Evolutionary conservation across 2,113 vertebrate genomes (phyloP).

Genomic region (Psephotus haematonotus): DNA sequence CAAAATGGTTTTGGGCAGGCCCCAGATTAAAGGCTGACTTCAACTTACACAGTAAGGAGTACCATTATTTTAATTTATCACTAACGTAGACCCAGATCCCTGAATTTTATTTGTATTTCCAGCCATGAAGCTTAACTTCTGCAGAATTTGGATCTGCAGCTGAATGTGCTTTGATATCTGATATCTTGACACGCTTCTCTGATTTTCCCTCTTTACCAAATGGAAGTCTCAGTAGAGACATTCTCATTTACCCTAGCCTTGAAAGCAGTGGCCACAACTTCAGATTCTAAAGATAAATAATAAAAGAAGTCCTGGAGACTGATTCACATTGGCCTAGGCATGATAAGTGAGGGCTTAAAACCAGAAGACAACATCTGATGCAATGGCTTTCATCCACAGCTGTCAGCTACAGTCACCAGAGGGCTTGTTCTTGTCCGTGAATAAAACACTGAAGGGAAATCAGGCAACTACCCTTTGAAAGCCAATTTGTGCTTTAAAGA

Average conservation of each 20-base stretch:
- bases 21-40: not conserved
- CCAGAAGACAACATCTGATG: not conserved
- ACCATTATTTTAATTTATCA: not conserved
- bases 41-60: not conserved
- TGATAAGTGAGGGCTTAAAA: not conserved
- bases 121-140: not conserved
- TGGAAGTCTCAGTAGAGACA: not conserved
- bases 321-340: not conserved
- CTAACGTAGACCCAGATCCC: not conserved
- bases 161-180: not conserved
- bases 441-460: not conserved
- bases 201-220: not conserved
- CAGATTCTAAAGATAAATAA: not conserved
- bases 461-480: not conserved
- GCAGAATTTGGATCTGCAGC: not conserved
- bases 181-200: not conserved
- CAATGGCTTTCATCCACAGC: not conserved
- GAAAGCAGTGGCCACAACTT: not conserved
- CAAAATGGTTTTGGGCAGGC: not conserved
- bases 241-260: not conserved
- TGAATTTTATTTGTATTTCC: not conserved
- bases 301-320: not conserved
- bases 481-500: not conserved
- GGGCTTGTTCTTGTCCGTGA: not conserved
- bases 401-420: not conserved